Evolutionary conservation across 2,797 vertebrate genomes (phyloP), one percentile per base, ranked within the genome.

Genomic region (Pitangus sulphuratus): DNA sequence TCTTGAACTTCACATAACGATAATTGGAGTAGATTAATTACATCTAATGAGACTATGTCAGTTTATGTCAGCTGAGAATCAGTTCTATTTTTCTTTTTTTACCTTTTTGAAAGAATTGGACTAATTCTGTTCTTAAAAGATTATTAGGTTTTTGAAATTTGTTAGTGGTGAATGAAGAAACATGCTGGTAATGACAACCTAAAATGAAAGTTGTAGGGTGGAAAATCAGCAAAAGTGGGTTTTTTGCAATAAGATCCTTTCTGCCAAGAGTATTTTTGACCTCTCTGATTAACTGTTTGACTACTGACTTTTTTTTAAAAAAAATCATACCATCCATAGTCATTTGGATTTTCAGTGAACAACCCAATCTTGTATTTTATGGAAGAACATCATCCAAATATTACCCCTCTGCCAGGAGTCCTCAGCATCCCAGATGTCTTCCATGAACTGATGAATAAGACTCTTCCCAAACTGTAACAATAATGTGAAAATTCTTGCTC

Each of bases 11-110:
- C 61, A 76, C 45, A 84, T 65, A 78, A 53, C 0, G 0, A 56
- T 84, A 87, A 89, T 54, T 82, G 26, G 30, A 83, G 20, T 31
- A 83, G 47, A 54, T 89, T 91, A 91, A 83, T 80, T 87, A 24
- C 11, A 37, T n/a, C 69, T 84, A 86, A 88, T 44, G 18, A 33
- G 20, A 83, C 62, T n/a, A 51, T 44, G 48, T 25, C 40, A 45
- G 13, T 87, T 90, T 78, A 64, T 64, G 12, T 6, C 15, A 64
- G 22, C 13, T 72, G 53, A 37, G 2, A 47, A 60, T 84, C 42
- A 76, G n/a, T 44, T 22, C 4, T 8, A 39, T 2, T 5, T 37
- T 51, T 54, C 44, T 70, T 68, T 57, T 40, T 58, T 66, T n/a
- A 35, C 13, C 3, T 3, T 40, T 89, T 53, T 48, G 17, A 66